Conservation (phyloP, 2,113 vertebrate species). For the Chascanopsetta lugubris region DNA sequence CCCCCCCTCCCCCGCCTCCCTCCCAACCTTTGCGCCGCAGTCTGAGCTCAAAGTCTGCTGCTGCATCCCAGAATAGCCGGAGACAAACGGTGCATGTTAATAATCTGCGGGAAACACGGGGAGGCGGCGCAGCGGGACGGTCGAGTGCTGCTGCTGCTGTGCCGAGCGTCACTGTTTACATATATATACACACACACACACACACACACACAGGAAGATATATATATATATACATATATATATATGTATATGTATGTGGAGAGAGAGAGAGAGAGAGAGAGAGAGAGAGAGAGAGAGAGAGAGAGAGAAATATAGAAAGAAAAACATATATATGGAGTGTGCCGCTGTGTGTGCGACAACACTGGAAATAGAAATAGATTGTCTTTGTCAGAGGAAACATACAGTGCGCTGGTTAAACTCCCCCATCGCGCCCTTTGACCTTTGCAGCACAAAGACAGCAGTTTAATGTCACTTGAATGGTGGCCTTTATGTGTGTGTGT, state of each 20-base stretch:
- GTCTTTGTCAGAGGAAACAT: constrained; percentile 14
- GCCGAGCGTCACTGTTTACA: constrained; percentile 37
- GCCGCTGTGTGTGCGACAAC: constrained; percentile 39
- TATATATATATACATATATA: too few relatives aligned
- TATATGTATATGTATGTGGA: too few relatives aligned
- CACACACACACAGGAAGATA: too few relatives aligned
- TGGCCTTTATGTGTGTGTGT: neutral
- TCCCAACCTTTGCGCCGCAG: constrained; percentile 44
- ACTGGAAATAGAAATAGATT: constrained; percentile 43
- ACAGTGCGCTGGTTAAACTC: constrained; percentile 4
- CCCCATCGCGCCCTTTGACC: constrained; percentile 16
- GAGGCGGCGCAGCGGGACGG: constrained; percentile 18
- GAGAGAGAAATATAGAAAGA: too few relatives aligned
- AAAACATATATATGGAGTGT: constrained; percentile 52
- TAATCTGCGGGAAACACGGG: constrained; percentile 56
- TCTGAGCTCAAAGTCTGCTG: constrained; percentile 44
- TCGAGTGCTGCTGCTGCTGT: constrained; percentile 16
- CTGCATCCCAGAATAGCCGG: constrained; percentile 59
- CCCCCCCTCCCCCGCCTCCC: constrained; percentile 17
- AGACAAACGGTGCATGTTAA: constrained; percentile 53
- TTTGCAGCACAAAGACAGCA: constrained; percentile 16
- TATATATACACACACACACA: too few relatives aligned
- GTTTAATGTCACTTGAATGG: neutral
- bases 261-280: too few relatives aligned
- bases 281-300: too few relatives aligned